Base-by-base conservation (phyloP, 2,113 vertebrate genomes). In the Balaeniceps rex region DNA sequence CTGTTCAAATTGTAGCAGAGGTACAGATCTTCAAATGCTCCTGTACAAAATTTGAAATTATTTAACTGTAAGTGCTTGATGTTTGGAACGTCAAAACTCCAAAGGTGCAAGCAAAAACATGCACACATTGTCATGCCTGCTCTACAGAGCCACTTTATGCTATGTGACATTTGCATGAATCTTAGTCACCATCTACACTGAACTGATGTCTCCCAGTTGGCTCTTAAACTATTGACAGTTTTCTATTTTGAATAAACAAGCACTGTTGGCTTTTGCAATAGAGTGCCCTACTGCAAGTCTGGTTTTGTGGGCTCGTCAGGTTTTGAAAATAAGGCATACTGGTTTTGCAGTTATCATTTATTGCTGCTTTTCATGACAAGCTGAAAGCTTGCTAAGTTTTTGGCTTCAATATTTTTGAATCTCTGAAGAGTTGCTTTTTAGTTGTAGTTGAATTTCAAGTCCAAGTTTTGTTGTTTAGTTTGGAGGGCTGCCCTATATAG, bases 231-330 rank as follows among this genome's bases (percentile, higher is more conserved):
- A 84, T 84, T 65, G 74, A 61, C 66, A 75, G 74, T 80, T 92
- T 92, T 89, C 88, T 94, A 33, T 82, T 93, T 84, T 94, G 88
- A 87, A 93, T 52, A 82, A 88, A 54, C 17, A 68, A 68, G 55
- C 54, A 49, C 58, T 58, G 74, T 24, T 87, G 66, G 74, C 63
- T 85, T 88, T 80, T 88, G 84, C 84, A 76, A 2, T 47, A 51
- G 66, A 82, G 36, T 68, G 47, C 68, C 60, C 51, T 82, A 44
- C 60, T 65, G 61, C 74, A 72, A n/a, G 66, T 66, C 86, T 76
- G 83, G 74, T n/a, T 94, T 81, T 92, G 64, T 95, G 80, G 46
- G 88, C 65, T 69, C 2, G 8, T 77, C 55, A 75, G 40, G 44
- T 71, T 93, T 92, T 89, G 57, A 90, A 95, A 96, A 75, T 46